Percentiles rank a stretch among this genome's conserved stretches.
phyloP scores from a whole-genome alignment of 2,113 vertebrate species.

The Onychostruthus taczanowskii region DNA sequence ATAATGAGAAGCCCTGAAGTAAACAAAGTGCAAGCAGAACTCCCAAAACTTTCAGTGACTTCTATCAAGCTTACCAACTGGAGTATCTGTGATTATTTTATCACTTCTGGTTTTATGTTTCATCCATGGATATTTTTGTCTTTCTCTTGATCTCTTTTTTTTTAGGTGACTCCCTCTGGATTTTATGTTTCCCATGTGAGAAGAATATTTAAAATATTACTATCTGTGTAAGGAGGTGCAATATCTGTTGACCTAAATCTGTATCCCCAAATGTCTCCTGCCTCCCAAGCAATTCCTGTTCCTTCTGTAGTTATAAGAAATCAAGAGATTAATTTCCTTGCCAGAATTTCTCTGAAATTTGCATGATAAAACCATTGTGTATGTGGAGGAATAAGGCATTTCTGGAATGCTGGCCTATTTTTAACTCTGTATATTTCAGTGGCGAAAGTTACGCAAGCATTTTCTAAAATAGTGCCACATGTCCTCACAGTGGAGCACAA shows the following conservation, averaged over 20 bases:
- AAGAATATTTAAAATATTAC: neutral
- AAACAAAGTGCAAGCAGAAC: neutral
- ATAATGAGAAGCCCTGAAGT: neutral
- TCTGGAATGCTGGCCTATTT: slow-evolving; percentile 8
- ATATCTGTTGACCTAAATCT: neutral
- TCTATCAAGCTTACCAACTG: neutral
- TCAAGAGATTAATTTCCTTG: neutral
- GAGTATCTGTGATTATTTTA: neutral
- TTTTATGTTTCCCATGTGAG: neutral
- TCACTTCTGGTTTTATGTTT: neutral
- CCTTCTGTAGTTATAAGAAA: neutral
- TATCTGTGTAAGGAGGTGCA: neutral
- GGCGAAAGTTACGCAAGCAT: neutral
- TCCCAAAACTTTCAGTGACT: neutral
- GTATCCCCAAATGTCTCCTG: neutral
- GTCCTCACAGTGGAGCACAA: slow-evolving; percentile 28
- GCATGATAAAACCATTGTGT: neutral
- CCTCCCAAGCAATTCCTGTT: neutral
- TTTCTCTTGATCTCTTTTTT: neutral
- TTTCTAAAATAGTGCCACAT: slow-evolving; percentile 43
- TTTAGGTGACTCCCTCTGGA: neutral
- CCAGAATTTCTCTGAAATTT: neutral
- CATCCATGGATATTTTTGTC: neutral
- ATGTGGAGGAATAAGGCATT: neutral
- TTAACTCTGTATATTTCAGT: slow-evolving; percentile 22